phyloP scores from a whole-genome alignment of 2,888 invertebrate species.

The Diogma glabrata region DNA sequence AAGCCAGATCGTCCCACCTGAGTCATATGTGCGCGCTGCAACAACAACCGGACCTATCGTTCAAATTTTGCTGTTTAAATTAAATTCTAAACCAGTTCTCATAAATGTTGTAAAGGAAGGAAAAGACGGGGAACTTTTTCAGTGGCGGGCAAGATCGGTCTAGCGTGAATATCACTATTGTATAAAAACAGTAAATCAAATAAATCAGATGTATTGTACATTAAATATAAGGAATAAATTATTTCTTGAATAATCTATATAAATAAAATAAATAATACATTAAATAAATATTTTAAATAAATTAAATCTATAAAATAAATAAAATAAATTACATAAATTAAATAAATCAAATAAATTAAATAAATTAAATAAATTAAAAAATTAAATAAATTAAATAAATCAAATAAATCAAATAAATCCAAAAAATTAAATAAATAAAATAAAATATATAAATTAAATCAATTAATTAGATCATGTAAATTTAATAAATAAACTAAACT shows the following conservation, averaged over 20 bases:
- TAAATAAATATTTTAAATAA: background rate
- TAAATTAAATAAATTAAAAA: background rate
- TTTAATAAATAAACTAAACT: background rate
- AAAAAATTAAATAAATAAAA: background rate
- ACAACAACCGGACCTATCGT: no score
- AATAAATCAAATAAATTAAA: background rate
- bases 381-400: background rate
- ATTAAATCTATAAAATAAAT: background rate
- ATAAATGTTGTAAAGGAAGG: no score
- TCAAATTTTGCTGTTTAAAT: no score
- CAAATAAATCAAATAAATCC: background rate
- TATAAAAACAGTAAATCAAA: no score
- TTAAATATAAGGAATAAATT: no score
- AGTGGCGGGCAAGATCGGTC: no score
- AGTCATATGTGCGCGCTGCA: no score
- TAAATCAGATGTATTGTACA: no score
- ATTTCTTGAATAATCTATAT: background rate
- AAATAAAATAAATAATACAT: background rate
- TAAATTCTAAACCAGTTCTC: no score
- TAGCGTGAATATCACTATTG: no score
- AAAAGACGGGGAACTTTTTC: no score
- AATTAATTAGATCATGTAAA: background rate
- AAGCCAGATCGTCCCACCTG: no score
- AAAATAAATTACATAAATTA: background rate
- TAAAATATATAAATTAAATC: background rate